Evolutionary conservation across 2,113 vertebrate genomes (phyloP), one percentile per base, ranked within the genome.

Genomic region (Danionella cerebrum): DNA sequence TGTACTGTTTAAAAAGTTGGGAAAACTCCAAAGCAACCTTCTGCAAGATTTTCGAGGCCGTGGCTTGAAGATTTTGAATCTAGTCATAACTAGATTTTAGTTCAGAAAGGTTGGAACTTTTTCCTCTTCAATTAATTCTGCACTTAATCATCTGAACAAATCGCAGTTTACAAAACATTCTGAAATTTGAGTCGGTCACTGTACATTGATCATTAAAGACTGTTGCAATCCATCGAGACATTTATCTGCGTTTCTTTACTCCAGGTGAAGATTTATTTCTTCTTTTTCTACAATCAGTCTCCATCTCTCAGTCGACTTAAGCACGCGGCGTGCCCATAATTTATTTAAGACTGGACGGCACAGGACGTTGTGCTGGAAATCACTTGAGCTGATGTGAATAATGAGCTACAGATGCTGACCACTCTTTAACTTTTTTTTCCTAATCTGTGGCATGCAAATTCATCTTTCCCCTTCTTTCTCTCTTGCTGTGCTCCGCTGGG

Each of bases 331-430:
- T 42, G 16, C 52, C 35, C 66, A 42, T 75, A 66, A 75, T 75
- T 75, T 75, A 69, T 71, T 75, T 76, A 52, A 67, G 72, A 72
- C 65, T 54, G 67, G 69, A 73, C 36, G 60, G 69, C n/a, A n/a
- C n/a, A n/a, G n/a, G 60, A 67, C 57, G 31, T 67, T 60, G 60
- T 72, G 70, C 47, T 55, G 59, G 42, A 68, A 75, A 68, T 79
- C 71, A 69, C 51, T 36, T 48, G 54, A 45, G 72, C 66, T 55
- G 35, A 39, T 31, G 72, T 77, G 79, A 81, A 79, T 79, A 73
- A 81, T 80, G 72, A 78, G 66, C 64, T 74, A 69, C 69, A 58
- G 59, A 68, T 72, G 27, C 72, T 57, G 55, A 52, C 68, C 65
- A 59, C 53, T 58, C 60, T 67, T 9, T 38, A 42, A 25, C 9